Evolutionary conservation across 2,888 invertebrate genomes (phyloP), one percentile per base, ranked within the genome.

Genomic region (Stramonita haemastoma): DNA sequence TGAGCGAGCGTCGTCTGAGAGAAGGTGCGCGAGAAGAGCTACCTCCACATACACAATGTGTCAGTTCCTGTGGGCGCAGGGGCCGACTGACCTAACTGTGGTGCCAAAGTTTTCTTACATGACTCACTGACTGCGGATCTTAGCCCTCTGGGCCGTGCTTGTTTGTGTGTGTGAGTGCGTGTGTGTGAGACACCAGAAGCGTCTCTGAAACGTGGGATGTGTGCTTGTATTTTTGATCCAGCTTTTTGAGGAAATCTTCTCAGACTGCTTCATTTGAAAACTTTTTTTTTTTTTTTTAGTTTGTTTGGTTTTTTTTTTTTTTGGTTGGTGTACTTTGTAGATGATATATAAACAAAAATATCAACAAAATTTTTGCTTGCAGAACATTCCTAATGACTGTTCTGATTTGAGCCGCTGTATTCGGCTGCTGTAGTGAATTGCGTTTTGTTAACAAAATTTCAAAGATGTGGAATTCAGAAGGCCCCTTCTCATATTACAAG

Each of bases 361-460:
- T 2, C 8, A 46, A 46, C 2, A 2, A 46, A 46, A 46, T 46
- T 83, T 46, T 29, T 32, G 32, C 57, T 32, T 87, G 29, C 77
- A 56, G 79, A 79, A 79, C 87, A 86, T 86, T 86, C 86, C 86
- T 86, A 32, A 22, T 66, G 86, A 34, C 34, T 86, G 86, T 86
- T 86, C 86, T 85, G 81, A 83, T 83, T 36, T 36, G 4, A 46
- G 46, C 46, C 46, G 8, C 46, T 46, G 46, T 46, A 46, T 46
- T 46, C n/a, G 46, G 46, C 46, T 46, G 46, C 46, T 46, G 46
- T 46, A 46, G 46, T 46, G 46, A 46, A 46, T 46, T 57, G 84
- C 57, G 32, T 85, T 85, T 29, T n/a, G 77, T 29, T 66, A 26
- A 66, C 19, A 13, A 77, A 66, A 66, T 8, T 46, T 46, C 4